These are phyloP conservation scores for Parotocinclus haroldoi DNA, from an alignment of 2,797 vertebrate species.

Conservation along the genomic window DNA sequence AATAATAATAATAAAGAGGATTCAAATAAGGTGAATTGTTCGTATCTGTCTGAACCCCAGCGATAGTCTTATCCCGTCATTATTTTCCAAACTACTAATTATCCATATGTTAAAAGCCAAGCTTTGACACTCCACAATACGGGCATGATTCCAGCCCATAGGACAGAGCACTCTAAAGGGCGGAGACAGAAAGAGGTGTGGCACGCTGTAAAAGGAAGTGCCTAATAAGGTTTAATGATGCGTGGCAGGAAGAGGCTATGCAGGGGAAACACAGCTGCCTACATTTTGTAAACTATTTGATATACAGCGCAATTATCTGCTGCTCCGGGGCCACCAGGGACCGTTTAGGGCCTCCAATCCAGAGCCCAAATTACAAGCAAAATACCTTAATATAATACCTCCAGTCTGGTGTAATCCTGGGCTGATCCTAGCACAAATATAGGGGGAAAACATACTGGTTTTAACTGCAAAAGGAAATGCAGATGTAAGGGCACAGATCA, in stretches of 20 bases:
- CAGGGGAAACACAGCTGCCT: slow-evolving; percentile 99
- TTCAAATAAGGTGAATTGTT: slow-evolving; percentile 6
- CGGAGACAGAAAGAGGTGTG: slow-evolving; percentile 88
- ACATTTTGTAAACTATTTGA: slow-evolving; percentile 99
- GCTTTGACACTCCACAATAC: slow-evolving; percentile 99
- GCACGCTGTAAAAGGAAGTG: slow-evolving; percentile 99
- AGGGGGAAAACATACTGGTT: background rate
- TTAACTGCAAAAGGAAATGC: no score
- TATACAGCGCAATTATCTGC: slow-evolving; percentile 96
- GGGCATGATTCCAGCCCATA: slow-evolving; percentile 99
- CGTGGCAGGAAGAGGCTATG: slow-evolving; percentile 99
- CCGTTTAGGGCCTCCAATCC: slow-evolving; percentile 86
- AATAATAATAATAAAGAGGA: no score
- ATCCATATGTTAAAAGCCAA: slow-evolving; percentile 91
- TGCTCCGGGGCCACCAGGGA: slow-evolving; percentile 88
- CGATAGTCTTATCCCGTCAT: slow-evolving; percentile 83
- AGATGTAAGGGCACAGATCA: no score
- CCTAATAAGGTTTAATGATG: slow-evolving; percentile 99
- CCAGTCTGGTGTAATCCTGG: slow-evolving; percentile 14
- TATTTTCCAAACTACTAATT: slow-evolving; percentile 99
- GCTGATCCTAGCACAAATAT: background rate
- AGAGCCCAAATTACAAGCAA: slow-evolving; percentile 80
- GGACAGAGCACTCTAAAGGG: slow-evolving; percentile 97
- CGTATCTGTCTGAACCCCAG: slow-evolving; percentile 27
- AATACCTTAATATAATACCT: slow-evolving; percentile 75